Percentiles rank a stretch among this genome's conserved stretches.
phyloP scores from a whole-genome alignment of 2,113 vertebrate species.

The Equus quagga region DNA sequence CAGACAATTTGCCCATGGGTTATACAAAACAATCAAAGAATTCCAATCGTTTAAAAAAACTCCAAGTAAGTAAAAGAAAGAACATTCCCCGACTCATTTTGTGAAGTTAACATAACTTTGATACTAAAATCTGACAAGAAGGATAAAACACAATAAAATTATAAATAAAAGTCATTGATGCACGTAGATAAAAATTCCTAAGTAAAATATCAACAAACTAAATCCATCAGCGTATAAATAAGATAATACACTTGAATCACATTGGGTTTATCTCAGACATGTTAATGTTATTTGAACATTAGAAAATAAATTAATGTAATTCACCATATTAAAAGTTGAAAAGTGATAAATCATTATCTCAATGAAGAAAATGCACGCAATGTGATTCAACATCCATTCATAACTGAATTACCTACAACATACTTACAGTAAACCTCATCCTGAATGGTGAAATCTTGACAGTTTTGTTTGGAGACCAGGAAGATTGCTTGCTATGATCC shows the following conservation, averaged over 20 bases:
- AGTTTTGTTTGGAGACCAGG: background rate
- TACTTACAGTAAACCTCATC: background rate
- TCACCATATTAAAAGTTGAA: background rate
- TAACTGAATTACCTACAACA: slow-evolving; percentile 22
- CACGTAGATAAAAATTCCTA: background rate
- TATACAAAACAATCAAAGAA: slow-evolving; percentile 27
- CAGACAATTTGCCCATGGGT: background rate
- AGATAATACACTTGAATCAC: slow-evolving; percentile 1
- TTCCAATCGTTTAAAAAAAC: background rate
- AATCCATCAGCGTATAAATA: slow-evolving; percentile 13
- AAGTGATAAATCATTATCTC: slow-evolving; percentile 12
- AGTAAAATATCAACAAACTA: slow-evolving; percentile 28
- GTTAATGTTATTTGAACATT: slow-evolving; percentile 22
- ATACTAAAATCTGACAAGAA: slow-evolving; percentile 41
- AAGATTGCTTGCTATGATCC: background rate
- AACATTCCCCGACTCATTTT: slow-evolving; percentile 45
- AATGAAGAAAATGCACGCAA: slow-evolving; percentile 9
- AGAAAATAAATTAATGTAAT: slow-evolving; percentile 38
- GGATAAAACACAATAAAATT: slow-evolving; percentile 35
- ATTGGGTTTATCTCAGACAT: background rate
- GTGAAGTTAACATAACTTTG: slow-evolving; percentile 2
- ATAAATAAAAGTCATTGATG: background rate
- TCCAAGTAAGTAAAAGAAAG: slow-evolving; percentile 11
- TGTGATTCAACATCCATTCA: background rate
- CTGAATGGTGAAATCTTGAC: background rate